phyloP scores from a whole-genome alignment of 2,888 invertebrate species.

The Aphodius granarius region DNA sequence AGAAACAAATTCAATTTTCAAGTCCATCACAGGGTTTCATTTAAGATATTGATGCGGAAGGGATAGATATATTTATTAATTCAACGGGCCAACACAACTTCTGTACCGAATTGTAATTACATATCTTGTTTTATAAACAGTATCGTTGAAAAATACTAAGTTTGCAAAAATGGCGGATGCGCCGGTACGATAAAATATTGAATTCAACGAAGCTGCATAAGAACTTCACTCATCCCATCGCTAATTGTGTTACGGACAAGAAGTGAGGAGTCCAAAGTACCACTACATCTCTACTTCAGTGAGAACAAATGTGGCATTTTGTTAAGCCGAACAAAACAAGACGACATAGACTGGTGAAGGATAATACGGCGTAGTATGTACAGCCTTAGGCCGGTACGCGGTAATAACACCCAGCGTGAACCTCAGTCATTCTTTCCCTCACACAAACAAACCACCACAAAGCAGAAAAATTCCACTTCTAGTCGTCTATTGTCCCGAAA shows the following conservation, averaged over 20 bases:
- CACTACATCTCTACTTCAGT: not conserved
- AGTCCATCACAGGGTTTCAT: no score
- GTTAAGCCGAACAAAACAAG: not conserved
- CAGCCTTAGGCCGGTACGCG: not conserved
- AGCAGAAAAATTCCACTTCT: not conserved
- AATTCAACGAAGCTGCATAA: not conserved
- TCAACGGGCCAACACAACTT: no score
- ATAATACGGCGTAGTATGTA: not conserved
- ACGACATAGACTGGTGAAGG: not conserved
- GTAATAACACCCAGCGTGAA: not conserved
- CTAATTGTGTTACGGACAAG: not conserved
- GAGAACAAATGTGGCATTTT: not conserved
- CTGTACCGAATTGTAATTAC: no score
- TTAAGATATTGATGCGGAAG: no score
- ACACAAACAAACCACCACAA: no score
- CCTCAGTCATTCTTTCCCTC: not conserved
- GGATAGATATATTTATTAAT: no score
- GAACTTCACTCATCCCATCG: not conserved
- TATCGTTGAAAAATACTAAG: no score
- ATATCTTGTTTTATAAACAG: no score
- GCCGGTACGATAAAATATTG: not conserved
- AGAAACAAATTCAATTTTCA: no score
- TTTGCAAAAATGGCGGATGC: no score
- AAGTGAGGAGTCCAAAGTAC: not conserved
- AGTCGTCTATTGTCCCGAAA: not conserved